Conservation (phyloP, 2,888 invertebrate genomes). For the Clusia tigrina region DNA sequence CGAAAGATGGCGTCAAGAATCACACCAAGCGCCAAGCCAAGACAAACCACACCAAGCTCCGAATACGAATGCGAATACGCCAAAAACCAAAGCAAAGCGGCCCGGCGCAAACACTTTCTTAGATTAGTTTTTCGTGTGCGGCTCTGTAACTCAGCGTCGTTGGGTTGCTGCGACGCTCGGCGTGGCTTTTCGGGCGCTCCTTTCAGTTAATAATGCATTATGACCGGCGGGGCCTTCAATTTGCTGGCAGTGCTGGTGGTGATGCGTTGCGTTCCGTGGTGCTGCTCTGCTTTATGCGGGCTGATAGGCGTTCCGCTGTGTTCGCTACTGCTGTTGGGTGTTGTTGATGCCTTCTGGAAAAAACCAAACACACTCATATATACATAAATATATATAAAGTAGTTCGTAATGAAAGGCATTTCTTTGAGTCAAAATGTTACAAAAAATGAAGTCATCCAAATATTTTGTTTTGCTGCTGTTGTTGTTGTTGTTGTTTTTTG, state of each 20-base stretch:
- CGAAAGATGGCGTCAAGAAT: too few species aligned
- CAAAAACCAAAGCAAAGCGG: neutral
- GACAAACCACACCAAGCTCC: too few species aligned
- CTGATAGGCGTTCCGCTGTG: neutral
- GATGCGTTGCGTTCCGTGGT: neutral
- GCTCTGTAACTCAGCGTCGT: too few species aligned
- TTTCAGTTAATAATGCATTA: constrained; percentile 36
- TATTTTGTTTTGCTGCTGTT: constrained; percentile 9
- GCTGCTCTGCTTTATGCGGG: neutral
- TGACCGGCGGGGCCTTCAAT: constrained; percentile 29
- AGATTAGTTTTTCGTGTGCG: neutral
- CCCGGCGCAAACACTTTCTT: neutral
- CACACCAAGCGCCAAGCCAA: too few species aligned
- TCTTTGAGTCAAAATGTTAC: constrained; percentile 29
- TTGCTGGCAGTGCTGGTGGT: neutral
- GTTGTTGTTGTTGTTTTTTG: constrained; percentile 34
- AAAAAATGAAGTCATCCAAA: constrained; percentile 16
- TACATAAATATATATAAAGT: neutral
- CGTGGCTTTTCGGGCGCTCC: constrained; percentile 23
- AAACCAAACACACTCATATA: neutral
- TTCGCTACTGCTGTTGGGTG: neutral
- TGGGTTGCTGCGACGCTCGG: constrained; percentile 2
- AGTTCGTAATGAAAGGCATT: constrained; percentile 25
- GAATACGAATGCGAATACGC: too few species aligned
- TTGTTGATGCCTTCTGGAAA: neutral